Conservation (phyloP, 2,113 vertebrate species). For the Bufo bufo region DNA sequence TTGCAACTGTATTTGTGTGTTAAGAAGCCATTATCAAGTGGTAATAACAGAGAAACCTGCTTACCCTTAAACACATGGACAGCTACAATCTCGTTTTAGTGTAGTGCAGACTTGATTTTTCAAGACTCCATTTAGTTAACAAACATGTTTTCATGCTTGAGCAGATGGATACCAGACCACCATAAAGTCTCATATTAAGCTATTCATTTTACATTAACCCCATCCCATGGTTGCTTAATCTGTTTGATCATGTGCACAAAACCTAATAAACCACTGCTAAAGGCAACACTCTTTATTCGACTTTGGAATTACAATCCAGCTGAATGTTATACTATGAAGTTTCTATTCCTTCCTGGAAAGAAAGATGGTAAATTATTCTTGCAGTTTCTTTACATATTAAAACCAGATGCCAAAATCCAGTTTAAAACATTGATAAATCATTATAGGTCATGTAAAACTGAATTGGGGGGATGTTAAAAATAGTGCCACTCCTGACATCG, state of each 20-base stretch:
- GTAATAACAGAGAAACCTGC: not conserved
- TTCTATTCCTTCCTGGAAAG: constrained; percentile 44
- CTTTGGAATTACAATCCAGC: constrained; percentile 30
- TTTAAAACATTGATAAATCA: constrained; percentile 26
- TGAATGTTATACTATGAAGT: constrained; percentile 40
- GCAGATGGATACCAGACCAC: constrained; percentile 51
- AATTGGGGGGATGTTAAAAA: too few relatives aligned
- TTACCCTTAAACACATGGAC: not conserved
- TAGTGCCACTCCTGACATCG: not conserved
- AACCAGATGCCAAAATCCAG: constrained; percentile 31
- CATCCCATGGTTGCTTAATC: constrained; percentile 41
- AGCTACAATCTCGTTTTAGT: not conserved
- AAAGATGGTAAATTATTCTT: constrained; percentile 42
- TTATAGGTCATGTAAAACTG: not conserved
- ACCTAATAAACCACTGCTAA: constrained; percentile 54
- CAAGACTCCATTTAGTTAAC: constrained; percentile 30
- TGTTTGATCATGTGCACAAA: constrained; percentile 55
- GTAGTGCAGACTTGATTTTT: constrained; percentile 23
- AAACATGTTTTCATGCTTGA: constrained; percentile 37
- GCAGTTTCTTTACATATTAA: constrained; percentile 17
- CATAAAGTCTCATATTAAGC: constrained; percentile 43
- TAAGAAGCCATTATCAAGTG: not conserved
- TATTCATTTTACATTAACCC: constrained; percentile 49
- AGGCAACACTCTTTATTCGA: constrained; percentile 47
- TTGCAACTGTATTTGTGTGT: too few relatives aligned